Conservation (phyloP, 1,140 invertebrate species). For the Trichonephila clavipes region DNA sequence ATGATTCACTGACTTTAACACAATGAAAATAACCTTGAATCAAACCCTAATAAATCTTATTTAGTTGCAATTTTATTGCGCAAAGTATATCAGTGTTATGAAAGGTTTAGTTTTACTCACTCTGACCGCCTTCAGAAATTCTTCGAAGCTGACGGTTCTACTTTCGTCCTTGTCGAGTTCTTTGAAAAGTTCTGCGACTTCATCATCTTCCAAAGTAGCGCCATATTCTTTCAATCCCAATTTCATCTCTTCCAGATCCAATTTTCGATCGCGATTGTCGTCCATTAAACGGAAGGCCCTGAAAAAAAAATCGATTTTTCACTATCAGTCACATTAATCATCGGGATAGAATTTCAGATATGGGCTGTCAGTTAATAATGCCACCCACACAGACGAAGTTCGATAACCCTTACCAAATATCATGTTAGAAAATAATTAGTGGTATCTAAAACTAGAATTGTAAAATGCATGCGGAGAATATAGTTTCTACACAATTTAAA, state of each 20-base stretch:
- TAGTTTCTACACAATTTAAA: too few relatives aligned
- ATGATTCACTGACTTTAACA: not conserved
- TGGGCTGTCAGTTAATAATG: too few relatives aligned
- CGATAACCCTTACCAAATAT: not conserved
- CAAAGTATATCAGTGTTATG: not conserved
- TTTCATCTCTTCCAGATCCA: slow-evolving; percentile 91
- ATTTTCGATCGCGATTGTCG: slow-evolving; percentile 91
- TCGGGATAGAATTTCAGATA: too few relatives aligned
- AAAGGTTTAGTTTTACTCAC: slow-evolving; percentile 84
- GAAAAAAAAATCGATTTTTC: not conserved
- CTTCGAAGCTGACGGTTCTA: slow-evolving; percentile 92
- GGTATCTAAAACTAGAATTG: too few relatives aligned
- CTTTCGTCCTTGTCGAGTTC: slow-evolving; percentile 91
- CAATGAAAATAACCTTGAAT: not conserved
- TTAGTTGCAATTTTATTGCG: too few relatives aligned
- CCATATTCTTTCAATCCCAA: slow-evolving; percentile 90
- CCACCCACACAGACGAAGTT: too few relatives aligned
- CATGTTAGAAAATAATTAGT: not conserved
- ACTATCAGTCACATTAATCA: too few relatives aligned
- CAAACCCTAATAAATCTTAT: not conserved
- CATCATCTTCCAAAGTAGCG: slow-evolving; percentile 84
- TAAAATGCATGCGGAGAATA: too few relatives aligned
- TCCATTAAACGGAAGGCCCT: slow-evolving; percentile 95
- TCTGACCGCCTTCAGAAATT: slow-evolving; percentile 91
- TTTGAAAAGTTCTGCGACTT: slow-evolving; percentile 86